Conservation (phyloP, 1,140 invertebrate genomes). For the Neelides sp. region DNA sequence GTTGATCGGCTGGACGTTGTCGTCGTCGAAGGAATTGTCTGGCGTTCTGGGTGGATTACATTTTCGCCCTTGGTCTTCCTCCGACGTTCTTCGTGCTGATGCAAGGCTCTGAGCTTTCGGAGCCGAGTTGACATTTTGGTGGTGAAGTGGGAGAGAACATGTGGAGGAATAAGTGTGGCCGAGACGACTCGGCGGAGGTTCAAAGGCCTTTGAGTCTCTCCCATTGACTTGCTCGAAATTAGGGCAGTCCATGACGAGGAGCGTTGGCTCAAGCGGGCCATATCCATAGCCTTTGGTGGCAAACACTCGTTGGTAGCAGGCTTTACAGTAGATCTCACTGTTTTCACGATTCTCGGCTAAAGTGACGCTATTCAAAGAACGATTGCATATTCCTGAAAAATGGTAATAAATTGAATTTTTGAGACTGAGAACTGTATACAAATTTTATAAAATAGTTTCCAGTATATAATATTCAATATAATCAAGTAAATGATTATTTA, state of each 20-base stretch:
- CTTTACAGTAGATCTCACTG: constrained; percentile 13
- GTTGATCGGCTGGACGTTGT: background rate
- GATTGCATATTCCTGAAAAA: constrained; percentile 12
- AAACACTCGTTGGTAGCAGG: constrained; percentile 9
- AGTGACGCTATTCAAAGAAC: constrained; percentile 5
- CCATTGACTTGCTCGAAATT: background rate
- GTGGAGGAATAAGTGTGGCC: background rate
- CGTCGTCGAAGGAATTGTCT: background rate
- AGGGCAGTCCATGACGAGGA: background rate
- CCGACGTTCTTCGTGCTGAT: background rate
- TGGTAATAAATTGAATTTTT: no score
- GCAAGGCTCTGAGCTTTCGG: background rate
- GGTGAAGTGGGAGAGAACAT: background rate
- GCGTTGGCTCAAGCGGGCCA: background rate
- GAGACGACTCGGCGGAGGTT: constrained; percentile 9
- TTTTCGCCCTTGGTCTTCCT: background rate
- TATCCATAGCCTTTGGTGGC: constrained; percentile 11
- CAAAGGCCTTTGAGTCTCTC: background rate
- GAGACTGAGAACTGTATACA: no score
- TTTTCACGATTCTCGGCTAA: constrained; percentile 1
- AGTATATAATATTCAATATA: no score
- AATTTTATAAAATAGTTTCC: no score
- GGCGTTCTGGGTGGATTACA: background rate
- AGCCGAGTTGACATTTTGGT: background rate
- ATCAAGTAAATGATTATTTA: background rate